Evolutionary conservation across 2,888 invertebrate genomes (phyloP), one percentile per base, ranked within the genome.

Genomic region (Cephonodes hylas): DNA sequence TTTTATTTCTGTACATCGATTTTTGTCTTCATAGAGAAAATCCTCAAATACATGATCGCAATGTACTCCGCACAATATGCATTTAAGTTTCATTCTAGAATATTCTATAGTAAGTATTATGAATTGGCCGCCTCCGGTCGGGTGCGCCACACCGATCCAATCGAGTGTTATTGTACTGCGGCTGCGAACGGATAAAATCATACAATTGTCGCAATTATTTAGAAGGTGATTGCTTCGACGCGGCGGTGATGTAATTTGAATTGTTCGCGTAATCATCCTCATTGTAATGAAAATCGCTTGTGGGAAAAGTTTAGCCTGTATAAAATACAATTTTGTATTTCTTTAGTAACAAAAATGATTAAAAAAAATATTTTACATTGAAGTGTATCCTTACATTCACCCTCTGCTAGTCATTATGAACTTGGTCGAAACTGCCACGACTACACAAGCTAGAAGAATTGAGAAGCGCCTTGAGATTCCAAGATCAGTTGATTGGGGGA

Each of bases 111-210:
- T 25, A 27, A 53, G 27, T 31, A 53, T 53, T 53, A 15, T 53
- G 53, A 53, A 53, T 53, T 10, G 53, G 1, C 18, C 31, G 18
- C 31, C 18, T 53, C 31, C 53, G 31, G 27, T 27, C 31, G 53
- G 34, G 59, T 18, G 38, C 48, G 44, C 60, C 38, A 48, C 53
- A 60, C 53, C 53, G 48, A 42, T 48, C 38, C 23, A 60, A 48
- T 45, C 42, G 42, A 0, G 7, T 31, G 42, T 58, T 42, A 42
- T 58, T 42, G 38, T 42, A 58, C 22, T 38, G 38, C 38, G 38
- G 15, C n/a, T 42, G n/a, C 20, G 34, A n/a, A 5, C 22, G 25
- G 22, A 58, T 58, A 42, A 58, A 42, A 22, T 58, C 58, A 58
- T 22, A 8, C 23, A 42, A 42, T 58, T 58, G n/a, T 58, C 38